Evolutionary conservation across 1,140 invertebrate species (phyloP).

Genomic region (Stenopsyche tienmushanensis): DNA sequence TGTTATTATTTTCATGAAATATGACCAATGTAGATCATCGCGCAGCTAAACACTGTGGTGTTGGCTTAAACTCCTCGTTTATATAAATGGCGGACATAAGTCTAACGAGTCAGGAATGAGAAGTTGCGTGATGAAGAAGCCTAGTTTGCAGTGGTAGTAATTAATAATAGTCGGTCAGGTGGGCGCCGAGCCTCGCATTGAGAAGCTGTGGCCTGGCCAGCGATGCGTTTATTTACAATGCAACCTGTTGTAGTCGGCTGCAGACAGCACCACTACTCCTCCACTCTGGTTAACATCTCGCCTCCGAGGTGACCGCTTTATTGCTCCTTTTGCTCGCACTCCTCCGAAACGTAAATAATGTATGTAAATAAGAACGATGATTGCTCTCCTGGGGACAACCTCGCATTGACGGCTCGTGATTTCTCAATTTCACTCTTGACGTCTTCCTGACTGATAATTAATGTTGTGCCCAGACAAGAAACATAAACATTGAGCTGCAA

Average conservation of each 20-base stretch:
- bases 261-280: background rate
- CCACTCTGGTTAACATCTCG: background rate
- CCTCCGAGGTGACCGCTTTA: background rate
- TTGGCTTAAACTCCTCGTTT: too few relatives aligned
- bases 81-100: too few relatives aligned
- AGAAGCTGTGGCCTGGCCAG: background rate
- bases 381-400: constrained; percentile 7
- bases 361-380: constrained; percentile 23
- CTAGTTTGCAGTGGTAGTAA: too few relatives aligned
- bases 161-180: background rate
- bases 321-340: background rate
- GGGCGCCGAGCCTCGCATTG: background rate
- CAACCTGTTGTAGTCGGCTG: too few relatives aligned
- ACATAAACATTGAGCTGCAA: too few relatives aligned
- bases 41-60: too few relatives aligned
- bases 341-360: constrained; percentile 10
- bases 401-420: constrained; percentile 12
- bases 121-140: too few relatives aligned
- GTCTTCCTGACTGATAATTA: too few relatives aligned
- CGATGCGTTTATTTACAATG: constrained; percentile 11
- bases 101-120: too few relatives aligned
- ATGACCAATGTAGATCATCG: too few relatives aligned
- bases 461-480: too few relatives aligned
- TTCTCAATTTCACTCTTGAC: constrained; percentile 13
- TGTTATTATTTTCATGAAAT: too few relatives aligned